phyloP scores from a whole-genome alignment of 2,888 invertebrate genomes.

The Hedya salicella region DNA sequence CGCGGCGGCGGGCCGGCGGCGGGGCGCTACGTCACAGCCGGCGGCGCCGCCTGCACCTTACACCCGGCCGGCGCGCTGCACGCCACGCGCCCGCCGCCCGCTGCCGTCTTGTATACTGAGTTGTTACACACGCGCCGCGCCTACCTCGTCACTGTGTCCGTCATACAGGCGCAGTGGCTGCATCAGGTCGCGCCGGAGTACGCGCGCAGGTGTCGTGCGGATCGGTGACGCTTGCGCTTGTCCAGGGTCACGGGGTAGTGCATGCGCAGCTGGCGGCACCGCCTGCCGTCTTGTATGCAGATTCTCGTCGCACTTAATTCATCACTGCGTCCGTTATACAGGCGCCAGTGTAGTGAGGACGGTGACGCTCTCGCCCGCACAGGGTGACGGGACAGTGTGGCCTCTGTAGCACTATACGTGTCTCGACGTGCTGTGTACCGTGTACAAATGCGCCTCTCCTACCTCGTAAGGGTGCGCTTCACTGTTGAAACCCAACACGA shows the following conservation, averaged over 20 bases:
- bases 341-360: no score
- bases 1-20: constrained; percentile 71
- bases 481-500: no score
- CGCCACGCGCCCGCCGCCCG: constrained; percentile 86
- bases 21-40: constrained; percentile 83
- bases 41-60: constrained; percentile 86
- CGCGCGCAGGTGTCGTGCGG: constrained; percentile 67
- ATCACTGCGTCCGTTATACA: no score
- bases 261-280: neutral
- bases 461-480: no score
- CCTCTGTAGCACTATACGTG: no score
- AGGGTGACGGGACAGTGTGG: no score
- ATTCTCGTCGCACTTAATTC: no score
- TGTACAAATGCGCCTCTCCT: no score
- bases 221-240: constrained; percentile 61
- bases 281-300: no score
- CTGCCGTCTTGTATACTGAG: constrained; percentile 93
- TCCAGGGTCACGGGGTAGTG: constrained; percentile 2
- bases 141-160: constrained; percentile 91
- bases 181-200: constrained; percentile 72
- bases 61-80: constrained; percentile 93
- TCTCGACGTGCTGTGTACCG: no score
- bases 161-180: constrained; percentile 93
- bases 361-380: no score
- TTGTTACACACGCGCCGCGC: constrained; percentile 93